Evolutionary conservation across 2,113 vertebrate genomes (phyloP), one percentile per base, ranked within the genome.

Genomic region (Labeo catla): DNA sequence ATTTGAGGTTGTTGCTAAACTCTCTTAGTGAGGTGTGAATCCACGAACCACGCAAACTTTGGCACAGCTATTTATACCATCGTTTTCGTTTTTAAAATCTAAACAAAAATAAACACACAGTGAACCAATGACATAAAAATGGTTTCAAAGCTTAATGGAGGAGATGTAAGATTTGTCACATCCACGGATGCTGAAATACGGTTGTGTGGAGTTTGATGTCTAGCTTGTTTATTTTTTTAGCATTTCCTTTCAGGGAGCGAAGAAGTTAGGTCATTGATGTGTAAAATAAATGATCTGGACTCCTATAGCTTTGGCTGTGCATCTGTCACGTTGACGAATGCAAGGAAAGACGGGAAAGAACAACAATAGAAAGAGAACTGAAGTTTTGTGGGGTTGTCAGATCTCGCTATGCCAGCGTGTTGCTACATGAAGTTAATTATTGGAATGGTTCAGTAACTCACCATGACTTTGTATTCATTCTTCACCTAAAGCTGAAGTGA

Each of bases 261-360:
- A 54, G 16, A 49, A 4, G 34, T 59, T 43, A 49, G 68, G 50
- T 84, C 50, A 73, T 23, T 84, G 81, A 45, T 73, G 66, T 84
- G 68, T 84, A 28, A 84, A 84, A 84, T 84, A 84, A 84, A 84
- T 73, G 66, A 83, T 84, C n/a, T 6, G 65, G 23, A 70, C 47
- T 54, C 50, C 50, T 23, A 36, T 50, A 28, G 81, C 66, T 59
- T 12, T n/a, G 52, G 12, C 36, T 45, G 68, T 43, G 21, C 68
- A 73, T 84, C 81, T 84, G 81, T 84, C 68, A 73, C 28, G 28
- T 65, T 43, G 81, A 84, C 4, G 36, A 73, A 13, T 4, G 34
- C 23, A 45, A 39, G 81, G 49, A 73, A 73, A 34, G 16, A 82
- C 68, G 43, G 45, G 23, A 68, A 82, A 1, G 28, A 50, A 39